These are phyloP conservation scores for Notolabrus celidotus DNA, from an alignment of 2,797 vertebrate species.

Conservation along the genomic window DNA sequence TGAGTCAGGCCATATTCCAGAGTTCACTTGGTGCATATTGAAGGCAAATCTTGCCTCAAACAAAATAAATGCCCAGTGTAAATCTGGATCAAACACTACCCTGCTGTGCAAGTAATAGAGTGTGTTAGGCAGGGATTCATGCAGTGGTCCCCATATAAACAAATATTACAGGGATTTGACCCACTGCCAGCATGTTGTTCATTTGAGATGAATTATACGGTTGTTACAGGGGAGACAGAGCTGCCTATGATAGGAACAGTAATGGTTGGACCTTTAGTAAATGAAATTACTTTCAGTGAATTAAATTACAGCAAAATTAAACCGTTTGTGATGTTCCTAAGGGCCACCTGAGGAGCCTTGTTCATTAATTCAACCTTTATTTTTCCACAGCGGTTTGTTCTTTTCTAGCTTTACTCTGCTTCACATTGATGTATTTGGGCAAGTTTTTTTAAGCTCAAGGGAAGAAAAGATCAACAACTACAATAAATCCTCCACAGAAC, in stretches of 20 bases:
- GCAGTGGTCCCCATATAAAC: slow-evolving; percentile 5
- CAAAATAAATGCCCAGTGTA: slow-evolving; percentile 17
- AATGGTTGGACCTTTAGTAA: slow-evolving; percentile 4
- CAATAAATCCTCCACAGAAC: neutral
- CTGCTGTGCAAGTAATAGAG: slow-evolving; percentile 8
- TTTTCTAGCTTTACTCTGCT: neutral
- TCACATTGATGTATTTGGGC: neutral
- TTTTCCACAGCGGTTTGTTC: neutral
- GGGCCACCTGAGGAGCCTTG: neutral
- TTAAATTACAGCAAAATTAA: slow-evolving; percentile 15
- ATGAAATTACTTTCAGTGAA: slow-evolving; percentile 10
- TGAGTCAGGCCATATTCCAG: neutral
- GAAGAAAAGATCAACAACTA: neutral
- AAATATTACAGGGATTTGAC: slow-evolving; percentile 9
- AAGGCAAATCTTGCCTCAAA: slow-evolving; percentile 12
- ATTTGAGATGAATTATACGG: slow-evolving; percentile 2
- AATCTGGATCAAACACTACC: neutral
- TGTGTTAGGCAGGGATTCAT: neutral
- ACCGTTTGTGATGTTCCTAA: slow-evolving; percentile 12
- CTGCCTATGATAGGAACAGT: slow-evolving; percentile 11
- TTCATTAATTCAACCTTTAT: slow-evolving; percentile 7
- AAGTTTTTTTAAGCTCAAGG: neutral
- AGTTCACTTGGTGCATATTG: slow-evolving; percentile 11
- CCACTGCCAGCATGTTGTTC: slow-evolving; percentile 7
- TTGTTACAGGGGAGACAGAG: slow-evolving; percentile 2